Conservation (phyloP, 1,140 invertebrate genomes). For the Rhyzopertha dominica region DNA sequence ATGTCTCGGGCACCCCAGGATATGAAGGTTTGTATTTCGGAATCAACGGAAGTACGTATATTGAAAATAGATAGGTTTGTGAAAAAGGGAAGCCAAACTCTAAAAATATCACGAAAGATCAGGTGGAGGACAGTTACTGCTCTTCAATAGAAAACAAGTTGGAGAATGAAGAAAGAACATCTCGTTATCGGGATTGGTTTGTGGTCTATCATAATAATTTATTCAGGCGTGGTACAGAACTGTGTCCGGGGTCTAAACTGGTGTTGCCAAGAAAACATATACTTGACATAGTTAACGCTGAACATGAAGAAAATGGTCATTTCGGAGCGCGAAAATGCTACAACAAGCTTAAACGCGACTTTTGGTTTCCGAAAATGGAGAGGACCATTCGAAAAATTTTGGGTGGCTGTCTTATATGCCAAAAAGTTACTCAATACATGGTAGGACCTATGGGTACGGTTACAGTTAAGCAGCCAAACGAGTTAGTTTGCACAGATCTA, state of each 20-base stretch:
- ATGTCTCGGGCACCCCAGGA: not conserved
- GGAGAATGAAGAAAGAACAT: not conserved
- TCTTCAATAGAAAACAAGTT: not conserved
- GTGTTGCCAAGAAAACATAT: not conserved
- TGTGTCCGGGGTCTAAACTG: conserved; percentile 1
- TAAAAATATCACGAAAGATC: not conserved
- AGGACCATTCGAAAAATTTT: too few relatives aligned
- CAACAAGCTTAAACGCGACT: too few relatives aligned
- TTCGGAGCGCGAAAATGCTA: not conserved
- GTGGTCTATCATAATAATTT: conserved; percentile 1
- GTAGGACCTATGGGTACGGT: too few relatives aligned
- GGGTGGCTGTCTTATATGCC: too few relatives aligned
- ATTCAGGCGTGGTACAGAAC: not conserved
- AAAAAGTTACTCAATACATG: too few relatives aligned
- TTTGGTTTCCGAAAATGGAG: too few relatives aligned
- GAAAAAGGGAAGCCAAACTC: conserved; percentile 1
- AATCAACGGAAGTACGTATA: not conserved
- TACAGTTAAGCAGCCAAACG: too few relatives aligned
- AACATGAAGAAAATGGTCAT: conserved; percentile 10
- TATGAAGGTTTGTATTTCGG: conserved; percentile 1
- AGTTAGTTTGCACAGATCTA: too few relatives aligned
- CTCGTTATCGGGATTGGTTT: not conserved
- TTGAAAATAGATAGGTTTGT: too few relatives aligned
- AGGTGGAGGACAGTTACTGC: not conserved
- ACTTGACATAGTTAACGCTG: not conserved